These are phyloP conservation scores for Oxygymnocypris stewartii DNA, from an alignment of 2,113 vertebrate genomes.

Conservation along the genomic window DNA sequence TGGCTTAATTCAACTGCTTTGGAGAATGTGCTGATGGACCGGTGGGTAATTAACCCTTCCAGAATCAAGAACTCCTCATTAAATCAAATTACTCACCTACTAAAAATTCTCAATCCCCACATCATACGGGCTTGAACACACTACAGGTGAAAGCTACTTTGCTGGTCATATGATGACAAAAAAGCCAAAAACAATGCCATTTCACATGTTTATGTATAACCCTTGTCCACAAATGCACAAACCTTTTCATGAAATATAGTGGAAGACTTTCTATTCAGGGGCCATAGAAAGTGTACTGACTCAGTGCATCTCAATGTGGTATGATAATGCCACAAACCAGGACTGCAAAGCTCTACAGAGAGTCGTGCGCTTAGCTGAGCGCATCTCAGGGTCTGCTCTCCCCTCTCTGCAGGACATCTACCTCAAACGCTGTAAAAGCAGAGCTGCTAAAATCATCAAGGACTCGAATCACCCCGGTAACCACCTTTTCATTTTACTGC, in stretches of 20 bases:
- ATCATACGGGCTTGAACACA: neutral
- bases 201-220: neutral
- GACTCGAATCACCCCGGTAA: no score
- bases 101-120: constrained; percentile 57
- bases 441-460: no score
- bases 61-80: constrained; percentile 19
- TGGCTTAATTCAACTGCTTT: constrained; percentile 28
- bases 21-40: constrained; percentile 19
- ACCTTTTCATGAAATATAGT: constrained; percentile 32
- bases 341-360: no score
- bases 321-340: no score
- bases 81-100: constrained; percentile 29
- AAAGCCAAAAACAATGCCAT: neutral
- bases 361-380: no score
- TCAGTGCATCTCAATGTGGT: no score
- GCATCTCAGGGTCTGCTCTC: no score
- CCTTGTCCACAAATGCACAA: neutral
- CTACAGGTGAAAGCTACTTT: neutral
- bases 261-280: no score
- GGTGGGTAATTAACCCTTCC: constrained; percentile 29
- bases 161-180: neutral
- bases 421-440: no score
- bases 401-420: no score
- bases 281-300: no score
- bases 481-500: no score